Evolutionary conservation across 2,888 invertebrate genomes (phyloP), one percentile per base, ranked within the genome.

Genomic region (Amorpha juglandis): DNA sequence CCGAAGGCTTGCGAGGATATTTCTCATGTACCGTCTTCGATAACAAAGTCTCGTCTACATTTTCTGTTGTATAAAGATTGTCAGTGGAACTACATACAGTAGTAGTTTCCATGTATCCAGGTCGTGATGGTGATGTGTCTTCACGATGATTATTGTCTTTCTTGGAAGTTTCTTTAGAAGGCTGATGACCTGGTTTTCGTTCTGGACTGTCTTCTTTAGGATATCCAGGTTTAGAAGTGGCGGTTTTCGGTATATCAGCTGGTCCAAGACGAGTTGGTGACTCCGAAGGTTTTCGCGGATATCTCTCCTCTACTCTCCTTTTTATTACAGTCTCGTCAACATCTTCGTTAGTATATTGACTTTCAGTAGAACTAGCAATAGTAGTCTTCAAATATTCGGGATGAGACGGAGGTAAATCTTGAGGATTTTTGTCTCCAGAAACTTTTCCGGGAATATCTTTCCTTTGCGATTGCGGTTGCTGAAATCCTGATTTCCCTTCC

Each of bases 401-500:
- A 12, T 42, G 19, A 42, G 42, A 58, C 7, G 42, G 12, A 0
- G 58, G 19, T 12, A 12, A n/a, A 58, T 58, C 58, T 38, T 19
- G 38, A 6, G 58, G 58, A 16, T 19, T 11, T 58, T 42, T 42
- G 11, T 58, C 38, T 6, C 21, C 19, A 19, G 58, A 9, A 11
- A 58, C 16, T 42, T 42, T 19, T 11, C 6, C 19, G 19, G 42
- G 19, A 19, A 38, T 16, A 42, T 42, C 58, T 6, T 12, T 19
- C 8, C 27, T 53, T 27, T 62, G 62, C 63, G 64, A 70, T n/a
- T 65, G 67, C 19, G 69, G 70, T 45, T 66, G 63, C 63, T 47
- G 48, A 21, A 70, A 62, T 42, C 67, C 68, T 1, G 47, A 53
- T 63, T 67, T 64, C 50, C 67, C 70, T 51, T 68, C 70, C 67